phyloP scores from a whole-genome alignment of 2,113 vertebrate species.

The Atlantisia rogersi region DNA sequence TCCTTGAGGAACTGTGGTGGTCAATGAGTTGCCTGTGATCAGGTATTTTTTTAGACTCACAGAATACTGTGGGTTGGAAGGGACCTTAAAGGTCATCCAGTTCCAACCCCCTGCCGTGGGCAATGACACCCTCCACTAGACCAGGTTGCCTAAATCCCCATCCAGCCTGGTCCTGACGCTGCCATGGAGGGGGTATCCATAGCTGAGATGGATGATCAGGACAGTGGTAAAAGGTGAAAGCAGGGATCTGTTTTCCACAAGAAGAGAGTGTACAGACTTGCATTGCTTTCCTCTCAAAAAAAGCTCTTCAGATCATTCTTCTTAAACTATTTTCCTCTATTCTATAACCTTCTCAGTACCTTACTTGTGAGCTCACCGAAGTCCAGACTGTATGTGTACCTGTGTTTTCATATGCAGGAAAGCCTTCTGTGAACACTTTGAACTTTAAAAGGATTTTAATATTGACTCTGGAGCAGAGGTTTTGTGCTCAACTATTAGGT shows the following conservation, averaged over 20 bases:
- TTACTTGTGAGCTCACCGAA: not conserved
- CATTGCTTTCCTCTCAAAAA: not conserved
- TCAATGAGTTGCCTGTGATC: not conserved
- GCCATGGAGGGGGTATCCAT: not conserved
- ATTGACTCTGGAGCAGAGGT: not conserved
- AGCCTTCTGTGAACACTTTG: not conserved
- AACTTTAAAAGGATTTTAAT: not conserved
- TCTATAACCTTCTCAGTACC: not conserved
- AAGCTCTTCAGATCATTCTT: not conserved
- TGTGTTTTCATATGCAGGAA: not conserved
- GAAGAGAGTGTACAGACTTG: not conserved
- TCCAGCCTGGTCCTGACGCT: not conserved
- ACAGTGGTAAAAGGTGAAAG: not conserved
- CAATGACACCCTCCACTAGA: not conserved
- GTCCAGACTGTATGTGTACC: not conserved
- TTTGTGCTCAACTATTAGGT: not conserved
- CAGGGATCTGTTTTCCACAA: not conserved
- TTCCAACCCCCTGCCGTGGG: fast-evolving
- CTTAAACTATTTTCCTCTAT: not conserved
- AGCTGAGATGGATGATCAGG: not conserved
- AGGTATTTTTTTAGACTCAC: not conserved
- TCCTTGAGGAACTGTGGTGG: not conserved
- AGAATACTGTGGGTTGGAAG: not conserved
- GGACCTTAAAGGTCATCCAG: not conserved
- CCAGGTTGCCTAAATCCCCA: not conserved